phyloP scores from a whole-genome alignment of 2,888 invertebrate genomes.

The Anaspis maculata region DNA sequence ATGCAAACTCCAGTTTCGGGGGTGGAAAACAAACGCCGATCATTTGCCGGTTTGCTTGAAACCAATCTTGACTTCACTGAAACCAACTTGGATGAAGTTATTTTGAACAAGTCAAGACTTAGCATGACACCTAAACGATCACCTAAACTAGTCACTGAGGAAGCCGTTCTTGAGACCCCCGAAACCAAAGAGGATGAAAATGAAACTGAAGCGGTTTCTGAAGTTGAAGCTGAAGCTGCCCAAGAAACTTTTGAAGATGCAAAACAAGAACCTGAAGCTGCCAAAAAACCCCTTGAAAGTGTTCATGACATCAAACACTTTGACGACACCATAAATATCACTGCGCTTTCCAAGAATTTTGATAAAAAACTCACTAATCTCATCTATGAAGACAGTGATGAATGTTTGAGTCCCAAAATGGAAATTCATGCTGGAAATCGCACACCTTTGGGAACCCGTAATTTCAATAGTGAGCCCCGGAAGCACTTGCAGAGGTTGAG shows the following conservation, averaged over 20 bases:
- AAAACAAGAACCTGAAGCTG: slow-evolving; percentile 3
- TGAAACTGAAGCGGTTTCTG: slow-evolving; percentile 2
- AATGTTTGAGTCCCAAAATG: slow-evolving; percentile 25
- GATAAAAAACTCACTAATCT: slow-evolving; percentile 45
- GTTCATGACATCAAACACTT: too few relatives aligned
- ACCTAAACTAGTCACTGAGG: too few relatives aligned
- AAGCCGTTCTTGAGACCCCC: slow-evolving; percentile 7
- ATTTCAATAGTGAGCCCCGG: slow-evolving; percentile 23
- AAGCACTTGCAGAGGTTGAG: slow-evolving; percentile 27
- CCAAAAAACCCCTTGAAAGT: too few relatives aligned
- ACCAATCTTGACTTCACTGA: slow-evolving; percentile 55
- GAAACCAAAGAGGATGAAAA: slow-evolving; percentile 4
- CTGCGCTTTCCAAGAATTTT: slow-evolving; percentile 31
- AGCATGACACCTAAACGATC: slow-evolving; percentile 8
- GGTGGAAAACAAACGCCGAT: slow-evolving; percentile 35
- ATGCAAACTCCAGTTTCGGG: slow-evolving; percentile 28
- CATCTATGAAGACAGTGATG: slow-evolving; percentile 51
- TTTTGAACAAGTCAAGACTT: too few relatives aligned
- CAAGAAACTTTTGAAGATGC: slow-evolving; percentile 1
- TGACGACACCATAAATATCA: slow-evolving; percentile 19
- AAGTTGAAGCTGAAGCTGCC: background rate
- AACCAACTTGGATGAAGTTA: slow-evolving; percentile 37
- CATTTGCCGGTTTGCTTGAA: slow-evolving; percentile 47
- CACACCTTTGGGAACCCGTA: slow-evolving; percentile 31
- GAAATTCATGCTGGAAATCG: slow-evolving; percentile 20